Evolutionary conservation across 2,888 invertebrate species (phyloP), one percentile per base, ranked within the genome.

Genomic region (Folsomia candida): DNA sequence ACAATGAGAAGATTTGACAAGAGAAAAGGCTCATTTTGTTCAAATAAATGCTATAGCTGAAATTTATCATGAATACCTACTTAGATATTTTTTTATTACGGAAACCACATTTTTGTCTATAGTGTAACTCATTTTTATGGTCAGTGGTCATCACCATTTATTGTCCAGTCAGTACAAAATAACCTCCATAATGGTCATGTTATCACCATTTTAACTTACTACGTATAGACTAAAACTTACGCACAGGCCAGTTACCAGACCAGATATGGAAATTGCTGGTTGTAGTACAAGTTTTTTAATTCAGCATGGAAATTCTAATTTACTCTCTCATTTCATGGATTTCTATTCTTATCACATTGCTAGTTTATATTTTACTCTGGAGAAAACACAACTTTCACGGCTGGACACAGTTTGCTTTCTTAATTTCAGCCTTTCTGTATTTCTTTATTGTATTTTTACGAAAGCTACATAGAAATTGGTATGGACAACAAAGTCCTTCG

Each of bases 371-470:
- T 20, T 4, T 54, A 4, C 22, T 54, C 6, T 54, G 54, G 54
- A 54, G 22, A 54, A 54, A 20, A 20, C 54, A 54, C 18, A 54
- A n/a, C n/a, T 54, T 54, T 6, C 54, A 54, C 20, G 54, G 54
- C n/a, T 54, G 54, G 54, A 54, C 6, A 6, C 54, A 54, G n/a
- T 54, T 54, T 54, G 54, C 54, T 20, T 54, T 54, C 54, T n/a
- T 54, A 54, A 22, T 54, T 14, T 54, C 54, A 6, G 54, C 54
- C 54, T 54, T 54, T 22, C n/a, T 54, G 4, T 54, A 54, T 22
- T 54, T 54, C 22, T 20, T 54, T 20, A 54, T 54, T n/a, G 6
- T 54, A 6, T 54, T 54, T 54, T 6, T 54, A 4, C 6, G 54
- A n/a, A 54, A 54, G 20, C 11, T 54, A 4, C n/a, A 14, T n/a